Percentiles rank a stretch among this genome's conserved stretches.
These are phyloP conservation scores for Nothoprocta pentlandii DNA, from an alignment of 2,113 vertebrate genomes.

Conservation along the genomic window DNA sequence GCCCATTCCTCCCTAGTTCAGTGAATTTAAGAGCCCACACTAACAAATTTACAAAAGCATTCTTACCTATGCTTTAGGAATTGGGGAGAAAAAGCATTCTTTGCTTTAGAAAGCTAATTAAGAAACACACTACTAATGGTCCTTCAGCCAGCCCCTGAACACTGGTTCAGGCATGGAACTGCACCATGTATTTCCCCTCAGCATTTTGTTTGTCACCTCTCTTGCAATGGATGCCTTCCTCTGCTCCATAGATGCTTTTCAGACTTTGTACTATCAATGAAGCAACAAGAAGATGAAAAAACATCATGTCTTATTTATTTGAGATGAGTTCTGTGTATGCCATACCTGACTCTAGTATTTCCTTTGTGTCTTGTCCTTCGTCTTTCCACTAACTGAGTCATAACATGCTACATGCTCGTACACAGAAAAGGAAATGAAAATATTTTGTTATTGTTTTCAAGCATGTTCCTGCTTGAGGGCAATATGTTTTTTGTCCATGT, in stretches of 20 bases:
- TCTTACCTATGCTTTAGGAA: background rate
- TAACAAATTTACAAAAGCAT: constrained; percentile 24
- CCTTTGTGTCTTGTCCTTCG: background rate
- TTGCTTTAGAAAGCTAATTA: background rate
- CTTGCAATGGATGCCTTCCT: background rate
- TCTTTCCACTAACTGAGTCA: background rate
- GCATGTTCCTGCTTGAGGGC: no score
- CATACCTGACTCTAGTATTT: background rate
- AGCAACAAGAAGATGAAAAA: background rate
- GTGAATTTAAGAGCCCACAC: background rate
- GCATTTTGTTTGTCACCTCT: background rate
- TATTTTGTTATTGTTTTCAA: no score
- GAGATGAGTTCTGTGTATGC: background rate
- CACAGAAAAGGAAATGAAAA: background rate
- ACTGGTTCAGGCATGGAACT: background rate
- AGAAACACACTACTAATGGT: background rate
- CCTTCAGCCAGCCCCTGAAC: background rate
- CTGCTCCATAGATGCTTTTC: background rate
- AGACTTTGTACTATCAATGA: background rate
- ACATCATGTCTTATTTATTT: background rate
- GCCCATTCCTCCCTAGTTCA: background rate
- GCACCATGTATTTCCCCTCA: background rate
- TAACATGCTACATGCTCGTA: no score
- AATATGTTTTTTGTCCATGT: background rate
- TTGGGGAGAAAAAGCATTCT: background rate